Evolutionary conservation across 2,113 vertebrate species (phyloP).

Genomic region (Oryzias javanicus): DNA sequence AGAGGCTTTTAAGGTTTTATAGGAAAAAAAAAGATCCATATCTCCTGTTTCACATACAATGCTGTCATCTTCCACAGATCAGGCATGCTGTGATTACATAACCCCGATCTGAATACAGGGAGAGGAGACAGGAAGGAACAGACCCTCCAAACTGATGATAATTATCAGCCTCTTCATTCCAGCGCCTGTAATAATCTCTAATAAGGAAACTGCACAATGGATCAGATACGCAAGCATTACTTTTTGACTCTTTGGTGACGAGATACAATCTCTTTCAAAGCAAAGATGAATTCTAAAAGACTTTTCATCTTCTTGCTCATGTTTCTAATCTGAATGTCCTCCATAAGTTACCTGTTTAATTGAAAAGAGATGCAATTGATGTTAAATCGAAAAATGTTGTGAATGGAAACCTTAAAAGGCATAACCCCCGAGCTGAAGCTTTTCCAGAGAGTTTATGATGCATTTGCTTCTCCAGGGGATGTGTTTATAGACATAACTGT

Average conservation of each 20-base stretch:
- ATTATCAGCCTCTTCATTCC: conserved; percentile 42
- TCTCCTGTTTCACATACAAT: conserved; percentile 56
- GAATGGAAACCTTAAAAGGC: not conserved
- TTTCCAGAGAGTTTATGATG: conserved; percentile 32
- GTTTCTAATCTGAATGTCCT: too few relatives aligned
- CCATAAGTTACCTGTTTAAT: too few relatives aligned
- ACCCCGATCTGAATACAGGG: conserved; percentile 53
- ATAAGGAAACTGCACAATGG: too few relatives aligned
- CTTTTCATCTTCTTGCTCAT: too few relatives aligned
- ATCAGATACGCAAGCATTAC: too few relatives aligned
- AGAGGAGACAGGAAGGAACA: conserved; percentile 51
- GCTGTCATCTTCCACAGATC: conserved; percentile 61
- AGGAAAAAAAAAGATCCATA: conserved; percentile 47
- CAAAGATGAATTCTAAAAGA: too few relatives aligned
- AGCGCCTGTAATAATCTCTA: not conserved
- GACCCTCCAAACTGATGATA: conserved; percentile 39
- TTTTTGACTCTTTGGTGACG: too few relatives aligned
- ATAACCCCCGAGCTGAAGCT: conserved; percentile 8
- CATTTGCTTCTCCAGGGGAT: conserved; percentile 26
- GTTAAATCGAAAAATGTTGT: too few relatives aligned
- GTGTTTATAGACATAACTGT: conserved; percentile 32
- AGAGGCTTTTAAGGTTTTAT: conserved; percentile 30
- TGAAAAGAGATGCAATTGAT: too few relatives aligned
- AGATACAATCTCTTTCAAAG: too few relatives aligned
- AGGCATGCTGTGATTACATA: conserved; percentile 57